phyloP scores from a whole-genome alignment of 2,888 invertebrate genomes.

The Andrena marginata region DNA sequence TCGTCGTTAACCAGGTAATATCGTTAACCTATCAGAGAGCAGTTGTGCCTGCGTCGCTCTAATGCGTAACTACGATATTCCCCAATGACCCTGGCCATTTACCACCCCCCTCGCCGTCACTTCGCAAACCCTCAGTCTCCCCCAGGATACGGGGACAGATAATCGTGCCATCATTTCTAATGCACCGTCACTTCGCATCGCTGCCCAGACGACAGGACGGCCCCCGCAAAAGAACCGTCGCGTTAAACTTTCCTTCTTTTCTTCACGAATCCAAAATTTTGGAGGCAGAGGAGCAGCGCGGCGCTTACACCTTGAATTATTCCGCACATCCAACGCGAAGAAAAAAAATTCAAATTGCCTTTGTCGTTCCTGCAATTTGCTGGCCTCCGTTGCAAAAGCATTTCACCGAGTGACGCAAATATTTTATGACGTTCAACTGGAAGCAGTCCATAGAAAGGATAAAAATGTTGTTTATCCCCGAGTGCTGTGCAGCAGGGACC shows the following conservation, averaged over 20 bases:
- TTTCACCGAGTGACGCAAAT: not conserved
- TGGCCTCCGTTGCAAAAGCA: not conserved
- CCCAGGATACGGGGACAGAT: constrained; percentile 69
- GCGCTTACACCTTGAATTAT: not conserved
- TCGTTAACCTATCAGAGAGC: constrained; percentile 79
- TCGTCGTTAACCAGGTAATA: constrained; percentile 74
- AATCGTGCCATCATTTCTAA: constrained; percentile 73
- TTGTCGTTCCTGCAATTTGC: not conserved
- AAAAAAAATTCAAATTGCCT: not conserved
- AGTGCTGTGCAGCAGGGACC: not conserved
- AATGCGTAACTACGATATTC: constrained; percentile 77
- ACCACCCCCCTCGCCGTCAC: constrained; percentile 69
- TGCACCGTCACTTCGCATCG: constrained; percentile 54
- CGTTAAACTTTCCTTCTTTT: not conserved
- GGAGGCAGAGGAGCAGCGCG: not conserved
- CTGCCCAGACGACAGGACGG: constrained; percentile 17
- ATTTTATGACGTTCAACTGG: not conserved
- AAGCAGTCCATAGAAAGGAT: not conserved
- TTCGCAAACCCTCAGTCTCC: constrained; percentile 66
- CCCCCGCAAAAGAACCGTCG: constrained; percentile 11
- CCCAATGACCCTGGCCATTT: constrained; percentile 77
- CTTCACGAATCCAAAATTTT: not conserved
- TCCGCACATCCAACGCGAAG: not conserved
- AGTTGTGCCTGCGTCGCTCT: constrained; percentile 74
- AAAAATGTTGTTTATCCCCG: not conserved